These are phyloP conservation scores for Lepidotrigona ventralis DNA, from an alignment of 1,140 invertebrate genomes.

Conservation along the genomic window DNA sequence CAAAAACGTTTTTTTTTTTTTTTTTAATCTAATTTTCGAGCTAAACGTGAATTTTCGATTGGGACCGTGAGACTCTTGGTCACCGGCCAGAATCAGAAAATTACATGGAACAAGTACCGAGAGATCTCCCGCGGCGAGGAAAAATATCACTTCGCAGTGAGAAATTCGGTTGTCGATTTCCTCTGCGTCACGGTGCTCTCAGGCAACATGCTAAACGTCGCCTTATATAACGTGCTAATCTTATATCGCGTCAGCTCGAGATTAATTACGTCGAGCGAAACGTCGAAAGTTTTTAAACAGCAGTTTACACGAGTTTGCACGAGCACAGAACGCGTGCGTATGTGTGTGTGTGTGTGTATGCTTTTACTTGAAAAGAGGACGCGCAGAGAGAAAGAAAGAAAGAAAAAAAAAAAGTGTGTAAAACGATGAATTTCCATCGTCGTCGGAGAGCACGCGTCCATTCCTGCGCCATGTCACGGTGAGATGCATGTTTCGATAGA, in stretches of 20 bases:
- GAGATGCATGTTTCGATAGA: neutral
- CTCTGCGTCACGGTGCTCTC: neutral
- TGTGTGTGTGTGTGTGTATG: too few species aligned
- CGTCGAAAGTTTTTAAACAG: neutral
- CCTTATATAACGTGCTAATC: neutral
- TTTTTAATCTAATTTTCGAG: slow-evolving; percentile 15
- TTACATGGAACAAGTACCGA: slow-evolving; percentile 12
- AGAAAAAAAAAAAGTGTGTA: too few species aligned
- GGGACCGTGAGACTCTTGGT: slow-evolving; percentile 11
- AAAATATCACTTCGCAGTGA: slow-evolving; percentile 10
- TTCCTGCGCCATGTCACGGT: neutral
- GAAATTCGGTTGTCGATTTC: slow-evolving; percentile 15
- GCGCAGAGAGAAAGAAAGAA: too few species aligned
- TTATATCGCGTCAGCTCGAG: neutral
- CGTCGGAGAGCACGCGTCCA: neutral
- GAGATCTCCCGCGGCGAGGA: neutral
- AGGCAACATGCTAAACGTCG: neutral
- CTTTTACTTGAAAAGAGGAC: too few species aligned
- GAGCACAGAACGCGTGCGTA: too few species aligned
- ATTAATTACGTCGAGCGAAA: slow-evolving; percentile 10
- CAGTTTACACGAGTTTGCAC: too few species aligned
- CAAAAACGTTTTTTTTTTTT: too few species aligned
- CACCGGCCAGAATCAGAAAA: slow-evolving; percentile 7
- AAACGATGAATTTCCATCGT: too few species aligned
- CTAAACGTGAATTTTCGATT: slow-evolving; percentile 17